Percentiles rank a stretch among this genome's conserved stretches.
phyloP scores from a whole-genome alignment of 92 coral and sea anemone genomes.

The Ricordea florida region DNA sequence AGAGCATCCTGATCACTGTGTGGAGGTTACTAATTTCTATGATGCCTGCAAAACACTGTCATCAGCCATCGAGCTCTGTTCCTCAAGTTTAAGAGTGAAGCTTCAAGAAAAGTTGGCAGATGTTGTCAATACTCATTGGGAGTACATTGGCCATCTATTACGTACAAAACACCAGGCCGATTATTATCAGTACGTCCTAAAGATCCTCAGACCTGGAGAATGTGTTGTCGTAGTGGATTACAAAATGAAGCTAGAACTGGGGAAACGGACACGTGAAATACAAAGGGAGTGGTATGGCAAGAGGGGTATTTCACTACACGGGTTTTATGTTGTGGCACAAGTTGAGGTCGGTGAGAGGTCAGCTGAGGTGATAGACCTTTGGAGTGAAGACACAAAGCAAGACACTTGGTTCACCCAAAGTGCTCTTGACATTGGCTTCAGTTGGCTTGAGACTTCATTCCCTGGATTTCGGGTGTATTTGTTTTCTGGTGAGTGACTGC shows the following conservation, averaged over 20 bases:
- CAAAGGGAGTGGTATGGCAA: conserved; percentile 55
- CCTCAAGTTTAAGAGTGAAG: background rate
- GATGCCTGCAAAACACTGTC: conserved; percentile 1
- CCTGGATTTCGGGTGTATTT: conserved; percentile 32
- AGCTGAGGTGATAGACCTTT: conserved; percentile 23
- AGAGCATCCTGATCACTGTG: conserved; percentile 24
- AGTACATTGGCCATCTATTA: conserved; percentile 23
- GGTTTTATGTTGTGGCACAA: conserved; percentile 10
- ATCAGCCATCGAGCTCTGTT: conserved; percentile 13
- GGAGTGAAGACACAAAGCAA: conserved; percentile 42
- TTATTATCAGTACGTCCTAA: conserved; percentile 30
- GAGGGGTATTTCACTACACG: conserved; percentile 30
- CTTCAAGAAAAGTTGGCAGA: conserved; percentile 29
- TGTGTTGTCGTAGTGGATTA: conserved; percentile 44
- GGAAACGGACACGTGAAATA: conserved; percentile 15
- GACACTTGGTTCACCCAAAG: conserved; percentile 47
- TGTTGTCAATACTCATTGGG: conserved; percentile 8
- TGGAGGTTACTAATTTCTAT: conserved; percentile 11
- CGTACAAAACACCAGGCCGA: conserved; percentile 44
- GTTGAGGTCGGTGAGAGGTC: background rate
- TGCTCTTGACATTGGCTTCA: conserved; percentile 8
- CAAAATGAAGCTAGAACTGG: conserved; percentile 50
- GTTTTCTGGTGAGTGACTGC: conserved; percentile 43
- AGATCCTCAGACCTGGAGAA: conserved; percentile 36
- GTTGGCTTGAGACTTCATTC: conserved; percentile 15